Evolutionary conservation across 2,888 invertebrate genomes (phyloP).

Genomic region (Xestia sexstrigata): DNA sequence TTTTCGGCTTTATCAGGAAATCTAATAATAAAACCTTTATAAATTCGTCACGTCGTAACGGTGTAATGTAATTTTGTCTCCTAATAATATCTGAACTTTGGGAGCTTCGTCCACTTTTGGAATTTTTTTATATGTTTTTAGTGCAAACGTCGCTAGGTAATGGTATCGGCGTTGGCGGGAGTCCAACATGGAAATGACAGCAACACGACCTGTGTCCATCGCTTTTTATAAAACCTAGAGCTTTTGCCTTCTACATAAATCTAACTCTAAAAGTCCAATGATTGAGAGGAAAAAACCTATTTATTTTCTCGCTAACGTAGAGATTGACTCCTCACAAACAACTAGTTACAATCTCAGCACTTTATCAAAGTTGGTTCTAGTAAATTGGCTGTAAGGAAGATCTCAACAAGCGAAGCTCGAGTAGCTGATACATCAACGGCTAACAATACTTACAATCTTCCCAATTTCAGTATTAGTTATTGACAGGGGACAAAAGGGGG

Average conservation of each 20-base stretch:
- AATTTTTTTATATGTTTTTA: constrained; percentile 47
- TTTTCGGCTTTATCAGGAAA: constrained; percentile 61
- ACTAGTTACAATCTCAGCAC: constrained; percentile 21
- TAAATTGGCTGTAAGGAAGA: constrained; percentile 41
- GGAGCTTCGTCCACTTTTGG: constrained; percentile 44
- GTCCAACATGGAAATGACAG: constrained; percentile 66
- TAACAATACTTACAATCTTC: constrained; percentile 21
- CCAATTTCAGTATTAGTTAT: constrained; percentile 5
- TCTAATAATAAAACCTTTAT: constrained; percentile 65
- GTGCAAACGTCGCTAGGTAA: constrained; percentile 47
- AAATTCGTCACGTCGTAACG: constrained; percentile 65
- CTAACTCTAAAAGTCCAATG: constrained; percentile 14
- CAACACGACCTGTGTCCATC: constrained; percentile 61
- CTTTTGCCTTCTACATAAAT: constrained; percentile 13
- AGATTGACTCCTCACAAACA: constrained; percentile 31
- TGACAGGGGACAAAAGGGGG: background rate
- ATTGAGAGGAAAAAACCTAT: constrained; percentile 25
- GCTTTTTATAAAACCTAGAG: constrained; percentile 58
- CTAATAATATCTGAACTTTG: constrained; percentile 56
- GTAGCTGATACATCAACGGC: constrained; percentile 41
- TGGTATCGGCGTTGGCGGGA: constrained; percentile 60
- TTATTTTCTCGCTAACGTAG: constrained; percentile 15
- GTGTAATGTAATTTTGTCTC: constrained; percentile 60
- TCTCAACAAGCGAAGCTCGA: constrained; percentile 27
- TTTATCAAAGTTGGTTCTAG: constrained; percentile 44